Evolutionary conservation across 1,140 invertebrate genomes (phyloP).

Genomic region (Cydia strobilella): DNA sequence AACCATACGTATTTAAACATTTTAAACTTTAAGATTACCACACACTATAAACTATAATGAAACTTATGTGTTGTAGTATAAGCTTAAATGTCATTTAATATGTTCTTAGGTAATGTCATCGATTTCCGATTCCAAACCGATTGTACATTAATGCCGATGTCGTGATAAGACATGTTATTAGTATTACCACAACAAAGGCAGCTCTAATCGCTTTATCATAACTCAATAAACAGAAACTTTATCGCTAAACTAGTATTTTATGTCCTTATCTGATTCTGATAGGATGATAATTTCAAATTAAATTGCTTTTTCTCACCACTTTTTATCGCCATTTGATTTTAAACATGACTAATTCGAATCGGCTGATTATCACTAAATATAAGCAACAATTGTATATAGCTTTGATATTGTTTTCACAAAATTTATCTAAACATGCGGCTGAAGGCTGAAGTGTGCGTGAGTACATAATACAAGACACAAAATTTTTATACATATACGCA

Average conservation of each 20-base stretch:
- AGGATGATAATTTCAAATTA: conserved; percentile 20
- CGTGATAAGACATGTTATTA: conserved; percentile 24
- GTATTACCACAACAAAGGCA: conserved; percentile 30
- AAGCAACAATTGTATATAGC: conserved; percentile 63
- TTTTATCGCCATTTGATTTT: background rate
- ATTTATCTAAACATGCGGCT: conserved; percentile 70
- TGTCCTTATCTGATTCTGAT: conserved; percentile 3
- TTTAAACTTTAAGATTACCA: too few species aligned
- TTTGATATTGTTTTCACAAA: conserved; percentile 58
- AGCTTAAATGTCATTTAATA: too few species aligned
- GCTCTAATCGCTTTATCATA: conserved; percentile 22
- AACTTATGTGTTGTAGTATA: too few species aligned
- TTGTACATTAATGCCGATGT: conserved; percentile 5
- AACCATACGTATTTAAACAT: too few species aligned
- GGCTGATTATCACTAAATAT: conserved; percentile 18
- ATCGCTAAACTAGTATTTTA: conserved; percentile 23
- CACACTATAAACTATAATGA: too few species aligned
- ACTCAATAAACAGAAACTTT: conserved; percentile 29
- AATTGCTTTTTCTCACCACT: conserved; percentile 9
- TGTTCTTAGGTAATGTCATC: background rate
- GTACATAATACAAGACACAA: conserved; percentile 47
- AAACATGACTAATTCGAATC: conserved; percentile 26
- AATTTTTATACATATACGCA: conserved; percentile 34
- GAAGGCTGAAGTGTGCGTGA: conserved; percentile 75
- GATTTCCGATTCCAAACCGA: conserved; percentile 1